Evolutionary conservation across 2,888 invertebrate genomes (phyloP), one percentile per base, ranked within the genome.

Genomic region (Sarcophaga rosellei): DNA sequence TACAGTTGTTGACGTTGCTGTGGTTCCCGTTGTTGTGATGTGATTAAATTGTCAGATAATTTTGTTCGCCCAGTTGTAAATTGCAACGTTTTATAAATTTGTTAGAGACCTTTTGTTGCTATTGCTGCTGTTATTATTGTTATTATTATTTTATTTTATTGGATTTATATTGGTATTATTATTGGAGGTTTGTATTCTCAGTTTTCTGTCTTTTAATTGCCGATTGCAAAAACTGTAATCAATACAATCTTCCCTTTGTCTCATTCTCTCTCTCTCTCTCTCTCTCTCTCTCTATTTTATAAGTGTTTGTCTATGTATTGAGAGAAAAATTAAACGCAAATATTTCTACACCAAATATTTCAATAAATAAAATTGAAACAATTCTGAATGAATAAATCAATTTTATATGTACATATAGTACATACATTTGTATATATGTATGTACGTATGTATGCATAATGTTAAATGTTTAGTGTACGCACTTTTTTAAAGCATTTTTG

Each of bases 1-100:
- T 66, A 61, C n/a, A 84, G 79, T 45, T 84, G 80, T 84, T 84
- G 76, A 84, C 68, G 69, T 80, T 68, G 75, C 44, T 84, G 79
- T 75, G 79, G 84, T 84, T 21, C 68, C 6, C 68, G 63, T 70
- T 76, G 35, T 53, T 63, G 12, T 23, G 17, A 44, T 70, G 63
- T 81, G 84, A 77, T 85, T 77, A 76, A 74, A 77, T 77, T 85
- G 76, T 77, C 84, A 76, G 77, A 81, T 81, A 85, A 85, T 81
- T 76, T 53, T 77, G 66, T 82, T 76, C 81, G 65, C 70, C 25
- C 76, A 72, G 25, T 72, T 82, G 76, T 82, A 76, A 82, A 72
- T 59, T 76, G 70, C 70, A 76, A 61, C 69, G 76, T 82, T 35
- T 17, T 65, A 76, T 76, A 82, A 82, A 76, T 82, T 76, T 82